phyloP scores from a whole-genome alignment of 2,113 vertebrate genomes.

The Clarias magur region DNA sequence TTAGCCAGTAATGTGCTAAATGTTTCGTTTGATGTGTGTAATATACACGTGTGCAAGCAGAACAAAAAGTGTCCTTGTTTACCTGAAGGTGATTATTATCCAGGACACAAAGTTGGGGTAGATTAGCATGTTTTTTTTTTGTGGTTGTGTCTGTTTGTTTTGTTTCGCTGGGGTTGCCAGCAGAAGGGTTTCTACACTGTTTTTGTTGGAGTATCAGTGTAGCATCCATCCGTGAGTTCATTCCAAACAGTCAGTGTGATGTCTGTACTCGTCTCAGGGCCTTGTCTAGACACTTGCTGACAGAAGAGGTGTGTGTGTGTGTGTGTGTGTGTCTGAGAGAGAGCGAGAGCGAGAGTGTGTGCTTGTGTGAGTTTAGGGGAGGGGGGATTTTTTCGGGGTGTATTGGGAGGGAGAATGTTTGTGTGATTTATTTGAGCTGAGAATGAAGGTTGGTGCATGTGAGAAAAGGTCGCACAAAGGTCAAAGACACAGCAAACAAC shows the following conservation, averaged over 20 bases:
- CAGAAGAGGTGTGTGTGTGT: neutral
- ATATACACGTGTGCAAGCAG: neutral
- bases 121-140: neutral
- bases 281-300: neutral
- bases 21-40: neutral
- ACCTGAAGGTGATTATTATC: neutral
- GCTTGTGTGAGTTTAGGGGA: neutral
- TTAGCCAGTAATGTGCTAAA: too few relatives aligned
- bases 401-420: neutral
- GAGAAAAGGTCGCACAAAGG: neutral
- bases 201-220: neutral
- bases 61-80: neutral
- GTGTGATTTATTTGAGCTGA: neutral
- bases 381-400: neutral
- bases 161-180: neutral
- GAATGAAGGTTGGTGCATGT: neutral
- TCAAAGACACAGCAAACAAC: neutral
- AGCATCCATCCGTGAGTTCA: neutral
- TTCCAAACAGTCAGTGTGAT: slow-evolving; percentile 17
- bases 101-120: neutral
- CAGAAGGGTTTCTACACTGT: neutral
- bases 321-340: neutral
- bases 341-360: neutral
- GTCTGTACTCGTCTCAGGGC: slow-evolving; percentile 7
- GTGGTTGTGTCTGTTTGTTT: neutral